These are phyloP conservation scores for Cassiopea andromeda DNA, from an alignment of 30 jellyfish, hydroid and myxozoan species.

Conservation along the genomic window DNA sequence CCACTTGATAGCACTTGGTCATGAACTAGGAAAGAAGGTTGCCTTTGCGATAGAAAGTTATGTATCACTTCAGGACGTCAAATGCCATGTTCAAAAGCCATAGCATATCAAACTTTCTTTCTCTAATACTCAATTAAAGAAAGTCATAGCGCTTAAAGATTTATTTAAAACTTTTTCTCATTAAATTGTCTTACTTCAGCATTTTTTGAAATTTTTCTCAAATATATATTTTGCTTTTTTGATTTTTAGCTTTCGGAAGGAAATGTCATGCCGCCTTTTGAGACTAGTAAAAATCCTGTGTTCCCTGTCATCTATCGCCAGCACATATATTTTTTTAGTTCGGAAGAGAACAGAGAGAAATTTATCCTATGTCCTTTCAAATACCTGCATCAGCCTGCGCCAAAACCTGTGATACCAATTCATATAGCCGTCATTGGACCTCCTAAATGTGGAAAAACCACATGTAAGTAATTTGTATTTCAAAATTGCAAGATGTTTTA, in stretches of 20 bases:
- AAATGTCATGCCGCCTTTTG: constrained; percentile 74
- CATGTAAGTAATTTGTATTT: constrained; percentile 65
- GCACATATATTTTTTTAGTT: constrained; percentile 80
- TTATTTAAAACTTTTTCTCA: no score
- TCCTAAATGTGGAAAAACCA: constrained; percentile 96
- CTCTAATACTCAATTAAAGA: no score
- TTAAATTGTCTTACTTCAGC: neutral
- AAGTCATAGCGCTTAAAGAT: no score
- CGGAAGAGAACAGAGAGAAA: constrained; percentile 77
- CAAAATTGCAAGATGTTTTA: no score
- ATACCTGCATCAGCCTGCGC: constrained; percentile 81
- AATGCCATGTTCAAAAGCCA: no score
- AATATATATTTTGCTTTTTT: no score
- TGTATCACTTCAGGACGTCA: no score
- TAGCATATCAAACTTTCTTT: no score
- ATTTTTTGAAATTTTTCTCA: no score
- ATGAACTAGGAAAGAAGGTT: no score
- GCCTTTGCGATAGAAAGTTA: no score
- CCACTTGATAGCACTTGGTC: no score
- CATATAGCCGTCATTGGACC: constrained; percentile 91
- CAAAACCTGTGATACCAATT: constrained; percentile 87
- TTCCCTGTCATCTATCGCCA: constrained; percentile 91
- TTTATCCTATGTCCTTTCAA: constrained; percentile 82
- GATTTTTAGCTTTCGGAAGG: constrained; percentile 84
- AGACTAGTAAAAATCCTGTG: constrained; percentile 39